Base-by-base conservation (phyloP, 2,888 invertebrate genomes). In the Trypoxylon attenuatum region DNA sequence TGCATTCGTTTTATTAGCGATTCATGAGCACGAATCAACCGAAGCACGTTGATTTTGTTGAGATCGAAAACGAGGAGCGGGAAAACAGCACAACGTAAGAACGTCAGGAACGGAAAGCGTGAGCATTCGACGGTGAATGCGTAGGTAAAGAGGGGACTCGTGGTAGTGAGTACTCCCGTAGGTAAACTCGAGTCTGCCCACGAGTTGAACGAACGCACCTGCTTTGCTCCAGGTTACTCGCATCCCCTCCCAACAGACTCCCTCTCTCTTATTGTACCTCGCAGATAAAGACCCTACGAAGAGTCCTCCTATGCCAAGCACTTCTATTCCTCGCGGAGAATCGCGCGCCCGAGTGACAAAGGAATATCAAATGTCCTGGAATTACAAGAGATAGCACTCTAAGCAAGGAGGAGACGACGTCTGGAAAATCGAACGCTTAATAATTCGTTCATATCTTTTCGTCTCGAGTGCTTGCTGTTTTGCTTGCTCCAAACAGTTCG, bases 131-230 rank as follows among this genome's bases (percentile, higher is more conserved):
- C 33, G 47, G 10, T 39, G 16, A 29, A 50, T 23, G 38, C 10
- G 13, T 2, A 10, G 16, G 16, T 15, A 19, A 10, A 29, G 33
- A 33, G 22, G 29, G 33, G 46, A 61, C 27, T 27, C 33, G 43
- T 22, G 38, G 45, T 8, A 25, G 23, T 47, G 50, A 43, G 50
- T 52, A 47, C 39, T 53, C 29, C 56, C 53, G 43, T 42, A 60
- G 69, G 63, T 68, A 70, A 68, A 70, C 58, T 60, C 54, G 42
- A 53, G 38, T 33, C 27, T 43, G 27, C 27, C 29, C 23, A n/a
- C 41, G 57, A 16, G 68, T 63, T 63, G 60, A 63, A 67, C 62
- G 62, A 59, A 70, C 69, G 60, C 60, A 68, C 60, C 63, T 68
- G 63, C 63, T 51, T n/a, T 43, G 50, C 55, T 51, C 63, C 51